Base-by-base conservation (phyloP, 2,113 vertebrate species). In the Nothobranchius kuhntae region DNA sequence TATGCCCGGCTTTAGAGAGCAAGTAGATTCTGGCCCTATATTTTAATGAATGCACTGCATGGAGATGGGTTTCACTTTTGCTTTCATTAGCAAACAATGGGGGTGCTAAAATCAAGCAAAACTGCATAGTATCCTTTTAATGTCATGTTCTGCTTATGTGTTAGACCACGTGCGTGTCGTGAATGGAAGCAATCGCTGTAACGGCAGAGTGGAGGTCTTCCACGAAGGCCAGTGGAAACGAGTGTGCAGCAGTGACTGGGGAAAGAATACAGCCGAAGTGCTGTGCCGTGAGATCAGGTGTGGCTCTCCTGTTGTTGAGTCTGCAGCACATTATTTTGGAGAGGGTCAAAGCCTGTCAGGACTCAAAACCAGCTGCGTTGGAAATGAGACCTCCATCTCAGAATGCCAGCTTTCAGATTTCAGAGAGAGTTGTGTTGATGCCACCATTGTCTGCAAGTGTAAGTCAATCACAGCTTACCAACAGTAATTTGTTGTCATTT, bases 331-430 rank as follows among this genome's bases (percentile, higher is more conserved):
- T 1, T 0, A 75, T 44, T 87, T 78, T 54, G 89, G 81, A 48
- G 17, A 60, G 5, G 4, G 65, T 1, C 8, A 0, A 2, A 1
- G 4, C 3, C 0, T 30, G 6, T 1, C 1, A 14, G 77, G 63
- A 5, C 0, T 89, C 26, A 85, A 88, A 76, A 14, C 65, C 12
- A 68, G 1, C 24, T 91, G 89, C 53, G 6, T 2, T 24, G 88
- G 89, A 52, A 91, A 90, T 60, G 88, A 90, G 73, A 87, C 4
- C 65, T 82, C 84, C 21, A 0, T 90, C n/a, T 53, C 69, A 4
- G 24, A 71, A 1, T 91, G 89, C 69, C 3, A 0, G 7, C 0
- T 73, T 52, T 30, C 83, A 54, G 83, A 86, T 0, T 14, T 60
- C 26, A 75, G 42, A 7, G 68, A 66, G 51, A 57, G 1, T 14